phyloP scores from a whole-genome alignment of 2,113 vertebrate genomes.

The Melospiza georgiana region DNA sequence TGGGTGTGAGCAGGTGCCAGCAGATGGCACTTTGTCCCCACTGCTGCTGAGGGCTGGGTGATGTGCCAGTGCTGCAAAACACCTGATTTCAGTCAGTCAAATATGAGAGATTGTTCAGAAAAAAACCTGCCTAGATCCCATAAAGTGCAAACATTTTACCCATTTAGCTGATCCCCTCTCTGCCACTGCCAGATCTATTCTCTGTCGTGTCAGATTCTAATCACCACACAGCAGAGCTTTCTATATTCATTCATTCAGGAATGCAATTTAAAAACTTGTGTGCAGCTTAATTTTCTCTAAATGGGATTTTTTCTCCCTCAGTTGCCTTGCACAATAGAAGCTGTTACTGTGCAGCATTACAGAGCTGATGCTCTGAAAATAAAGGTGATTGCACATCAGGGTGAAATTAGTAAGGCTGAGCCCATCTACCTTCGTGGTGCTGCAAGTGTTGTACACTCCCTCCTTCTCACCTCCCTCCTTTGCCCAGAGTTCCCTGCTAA shows the following conservation, averaged over 20 bases:
- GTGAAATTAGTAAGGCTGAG: neutral
- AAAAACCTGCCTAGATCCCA: neutral
- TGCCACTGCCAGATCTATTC: neutral
- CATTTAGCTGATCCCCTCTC: neutral
- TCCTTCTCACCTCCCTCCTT: neutral
- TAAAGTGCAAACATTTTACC: neutral
- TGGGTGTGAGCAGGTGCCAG: neutral
- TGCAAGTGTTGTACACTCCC: neutral
- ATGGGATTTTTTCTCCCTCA: neutral
- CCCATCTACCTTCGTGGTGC: neutral
- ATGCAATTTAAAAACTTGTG: neutral
- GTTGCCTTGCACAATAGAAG: neutral
- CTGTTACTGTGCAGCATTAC: neutral
- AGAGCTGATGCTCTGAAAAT: neutral
- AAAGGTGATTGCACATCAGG: neutral
- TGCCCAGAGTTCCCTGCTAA: neutral
- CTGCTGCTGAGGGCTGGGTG: accelerated
- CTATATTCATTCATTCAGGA: neutral
- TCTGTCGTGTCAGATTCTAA: neutral
- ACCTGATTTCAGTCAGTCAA: accelerated
- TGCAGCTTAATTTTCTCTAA: neutral
- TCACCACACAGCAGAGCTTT: neutral
- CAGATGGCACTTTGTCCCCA: neutral
- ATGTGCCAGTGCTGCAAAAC: accelerated
- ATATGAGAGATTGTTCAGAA: neutral